Conservation (phyloP, 2,797 vertebrate species). For the Tragopan temminckii region DNA sequence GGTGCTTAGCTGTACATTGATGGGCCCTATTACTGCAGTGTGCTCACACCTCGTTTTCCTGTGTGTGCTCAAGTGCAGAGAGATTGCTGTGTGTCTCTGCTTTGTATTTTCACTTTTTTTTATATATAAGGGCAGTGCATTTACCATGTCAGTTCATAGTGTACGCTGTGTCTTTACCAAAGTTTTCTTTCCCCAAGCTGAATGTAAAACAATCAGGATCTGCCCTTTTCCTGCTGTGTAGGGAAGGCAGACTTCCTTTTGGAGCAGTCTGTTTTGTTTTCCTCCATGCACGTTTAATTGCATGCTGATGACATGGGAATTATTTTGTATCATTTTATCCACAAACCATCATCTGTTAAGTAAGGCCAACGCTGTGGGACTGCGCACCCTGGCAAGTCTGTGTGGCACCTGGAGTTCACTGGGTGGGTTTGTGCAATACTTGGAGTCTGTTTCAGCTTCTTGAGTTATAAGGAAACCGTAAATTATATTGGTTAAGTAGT, state of each 20-base stretch:
- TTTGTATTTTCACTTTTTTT: not conserved
- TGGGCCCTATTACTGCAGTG: not conserved
- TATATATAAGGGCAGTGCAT: not conserved
- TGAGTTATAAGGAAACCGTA: not conserved
- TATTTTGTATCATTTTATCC: not conserved
- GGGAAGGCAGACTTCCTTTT: not conserved
- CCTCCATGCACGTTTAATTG: not conserved
- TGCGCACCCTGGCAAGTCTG: fast-evolving
- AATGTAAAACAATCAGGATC: slow-evolving; percentile 23
- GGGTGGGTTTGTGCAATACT: slow-evolving; percentile 57
- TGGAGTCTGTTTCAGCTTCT: not conserved
- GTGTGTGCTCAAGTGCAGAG: not conserved
- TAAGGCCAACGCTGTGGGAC: not conserved
- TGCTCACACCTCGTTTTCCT: not conserved
- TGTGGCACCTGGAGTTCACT: not conserved
- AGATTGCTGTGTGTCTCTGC: not conserved
- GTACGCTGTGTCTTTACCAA: not conserved
- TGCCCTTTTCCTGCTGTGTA: not conserved
- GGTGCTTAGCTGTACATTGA: fast-evolving
- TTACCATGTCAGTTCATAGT: not conserved
- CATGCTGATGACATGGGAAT: not conserved
- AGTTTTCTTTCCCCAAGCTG: slow-evolving; percentile 6
- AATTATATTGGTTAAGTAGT: not conserved
- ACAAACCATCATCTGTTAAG: not conserved
- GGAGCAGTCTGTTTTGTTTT: not conserved